phyloP scores from a whole-genome alignment of 2,797 vertebrate species.

The Neosilurus hyrtlii region DNA sequence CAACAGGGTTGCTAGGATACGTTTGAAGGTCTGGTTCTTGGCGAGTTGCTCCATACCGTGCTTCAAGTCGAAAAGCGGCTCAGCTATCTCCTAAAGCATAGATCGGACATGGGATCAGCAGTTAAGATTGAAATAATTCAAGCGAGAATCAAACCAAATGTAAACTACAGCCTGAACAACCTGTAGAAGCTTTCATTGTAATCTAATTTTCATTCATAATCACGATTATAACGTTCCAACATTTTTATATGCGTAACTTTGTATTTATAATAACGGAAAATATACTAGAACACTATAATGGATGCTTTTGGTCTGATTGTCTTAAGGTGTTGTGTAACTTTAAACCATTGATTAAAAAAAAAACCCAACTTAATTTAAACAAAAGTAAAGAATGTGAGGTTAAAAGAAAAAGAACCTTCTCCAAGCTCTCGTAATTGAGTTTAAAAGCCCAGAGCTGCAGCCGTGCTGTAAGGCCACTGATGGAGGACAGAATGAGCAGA shows the following conservation, averaged over 20 bases:
- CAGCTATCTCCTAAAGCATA: conserved; percentile 84
- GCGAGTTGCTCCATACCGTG: conserved; percentile 92
- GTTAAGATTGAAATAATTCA: background rate
- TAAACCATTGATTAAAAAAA: too few species aligned
- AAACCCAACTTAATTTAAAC: background rate
- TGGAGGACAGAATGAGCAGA: conserved; percentile 87
- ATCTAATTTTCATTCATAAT: background rate
- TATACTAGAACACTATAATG: conserved; percentile 8
- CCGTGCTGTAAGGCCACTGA: conserved; percentile 81
- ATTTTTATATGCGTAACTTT: background rate
- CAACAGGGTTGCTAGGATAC: conserved; percentile 87
- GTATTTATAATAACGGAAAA: background rate
- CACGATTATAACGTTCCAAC: background rate
- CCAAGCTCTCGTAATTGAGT: conserved; percentile 91
- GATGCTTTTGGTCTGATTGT: background rate
- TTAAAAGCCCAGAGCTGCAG: conserved; percentile 98
- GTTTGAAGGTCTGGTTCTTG: conserved; percentile 89
- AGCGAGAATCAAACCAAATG: background rate
- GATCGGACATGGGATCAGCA: background rate
- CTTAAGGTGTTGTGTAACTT: background rate
- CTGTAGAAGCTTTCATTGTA: background rate
- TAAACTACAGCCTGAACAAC: background rate
- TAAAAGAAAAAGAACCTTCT: conserved; percentile 76
- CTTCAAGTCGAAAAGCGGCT: conserved; percentile 93
- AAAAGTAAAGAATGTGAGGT: background rate